phyloP scores from a whole-genome alignment of 1,140 invertebrate genomes.

The Mamestra configurata region DNA sequence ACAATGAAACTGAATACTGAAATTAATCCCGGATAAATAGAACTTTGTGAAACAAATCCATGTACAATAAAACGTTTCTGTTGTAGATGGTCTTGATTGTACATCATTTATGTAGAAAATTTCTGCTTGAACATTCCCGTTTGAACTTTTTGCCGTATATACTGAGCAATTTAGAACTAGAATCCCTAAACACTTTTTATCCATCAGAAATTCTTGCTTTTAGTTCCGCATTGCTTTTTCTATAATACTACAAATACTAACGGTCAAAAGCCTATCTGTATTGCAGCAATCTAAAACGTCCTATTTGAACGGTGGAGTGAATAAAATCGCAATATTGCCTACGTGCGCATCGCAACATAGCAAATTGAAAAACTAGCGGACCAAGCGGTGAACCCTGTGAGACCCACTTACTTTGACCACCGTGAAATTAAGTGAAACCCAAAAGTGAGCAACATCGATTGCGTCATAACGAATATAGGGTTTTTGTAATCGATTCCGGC shows the following conservation, averaged over 20 bases:
- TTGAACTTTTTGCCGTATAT: neutral
- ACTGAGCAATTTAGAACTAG: conserved; percentile 2
- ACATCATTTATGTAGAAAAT: neutral
- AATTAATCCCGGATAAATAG: neutral
- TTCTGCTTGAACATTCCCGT: neutral
- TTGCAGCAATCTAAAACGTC: conserved; percentile 46
- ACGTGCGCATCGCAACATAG: conserved; percentile 46
- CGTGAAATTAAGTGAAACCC: conserved; percentile 54
- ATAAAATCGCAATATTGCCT: conserved; percentile 54
- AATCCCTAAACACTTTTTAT: neutral
- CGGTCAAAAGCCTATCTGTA: conserved; percentile 40
- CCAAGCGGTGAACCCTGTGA: conserved; percentile 33
- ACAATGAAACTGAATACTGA: neutral
- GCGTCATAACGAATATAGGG: conserved; percentile 39
- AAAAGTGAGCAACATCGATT: conserved; percentile 45
- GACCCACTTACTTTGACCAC: conserved; percentile 56
- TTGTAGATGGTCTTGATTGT: neutral
- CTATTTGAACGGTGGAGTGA: conserved; percentile 44
- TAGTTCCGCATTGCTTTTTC: neutral
- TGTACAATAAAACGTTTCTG: neutral
- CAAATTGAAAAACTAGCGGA: conserved; percentile 55
- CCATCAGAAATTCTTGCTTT: conserved; percentile 10
- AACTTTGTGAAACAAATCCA: neutral
- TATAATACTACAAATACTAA: conserved; percentile 31
- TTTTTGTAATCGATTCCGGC: neutral